Conservation (phyloP, 2,888 invertebrate genomes). For the Eulithis testata region DNA sequence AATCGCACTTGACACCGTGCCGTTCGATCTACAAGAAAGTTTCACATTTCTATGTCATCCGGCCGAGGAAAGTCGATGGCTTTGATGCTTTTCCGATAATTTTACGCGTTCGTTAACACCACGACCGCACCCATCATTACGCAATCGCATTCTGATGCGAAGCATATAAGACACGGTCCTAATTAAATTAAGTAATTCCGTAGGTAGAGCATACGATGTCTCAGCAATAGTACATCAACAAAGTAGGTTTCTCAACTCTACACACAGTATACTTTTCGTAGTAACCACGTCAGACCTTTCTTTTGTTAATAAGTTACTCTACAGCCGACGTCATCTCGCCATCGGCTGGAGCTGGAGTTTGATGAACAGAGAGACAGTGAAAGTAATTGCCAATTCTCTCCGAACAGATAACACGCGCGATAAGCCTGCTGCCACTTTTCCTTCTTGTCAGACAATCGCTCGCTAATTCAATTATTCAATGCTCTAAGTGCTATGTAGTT, state of each 20-base stretch:
- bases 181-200: conserved; percentile 75
- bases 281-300: conserved; percentile 42
- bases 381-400: conserved; percentile 67
- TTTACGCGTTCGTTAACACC: conserved; percentile 40
- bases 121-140: conserved; percentile 46
- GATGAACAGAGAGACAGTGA: conserved; percentile 64
- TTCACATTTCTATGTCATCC: conserved; percentile 78
- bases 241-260: conserved; percentile 40
- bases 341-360: conserved; percentile 42
- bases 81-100: conserved; percentile 45
- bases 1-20: conserved; percentile 82
- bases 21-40: conserved; percentile 78
- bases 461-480: conserved; percentile 65
- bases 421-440: conserved; percentile 64
- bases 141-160: conserved; percentile 41
- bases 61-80: conserved; percentile 55
- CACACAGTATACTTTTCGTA: not conserved
- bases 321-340: conserved; percentile 14
- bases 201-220: conserved; percentile 45
- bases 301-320: conserved; percentile 35
- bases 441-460: conserved; percentile 65
- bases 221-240: conserved; percentile 1
- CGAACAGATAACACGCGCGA: conserved; percentile 61
- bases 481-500: conserved; percentile 53
- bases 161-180: conserved; percentile 61